phyloP scores from a whole-genome alignment of 2,113 vertebrate genomes.

The Mus pahari region DNA sequence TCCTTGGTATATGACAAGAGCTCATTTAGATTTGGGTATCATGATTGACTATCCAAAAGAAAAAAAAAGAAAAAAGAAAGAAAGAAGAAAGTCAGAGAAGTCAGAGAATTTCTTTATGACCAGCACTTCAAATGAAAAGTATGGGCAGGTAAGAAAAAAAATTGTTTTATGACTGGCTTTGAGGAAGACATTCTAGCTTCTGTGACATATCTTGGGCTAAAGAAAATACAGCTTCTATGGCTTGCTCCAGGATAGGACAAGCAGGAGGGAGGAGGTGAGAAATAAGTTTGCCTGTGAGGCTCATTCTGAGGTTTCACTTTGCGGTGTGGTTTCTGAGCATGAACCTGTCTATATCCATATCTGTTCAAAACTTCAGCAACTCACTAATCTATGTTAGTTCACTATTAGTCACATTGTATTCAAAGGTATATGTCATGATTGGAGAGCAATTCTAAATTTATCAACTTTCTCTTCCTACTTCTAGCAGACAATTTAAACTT shows the following conservation, averaged over 20 bases:
- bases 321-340: not conserved
- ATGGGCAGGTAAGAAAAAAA: not conserved
- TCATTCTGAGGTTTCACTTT: not conserved
- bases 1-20: not conserved
- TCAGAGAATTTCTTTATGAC: not conserved
- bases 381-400: conserved; percentile 42
- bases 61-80: no score
- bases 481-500: not conserved
- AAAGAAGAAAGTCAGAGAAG: no score
- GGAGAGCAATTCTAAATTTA: conserved; percentile 41
- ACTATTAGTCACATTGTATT: not conserved
- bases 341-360: not conserved
- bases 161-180: not conserved
- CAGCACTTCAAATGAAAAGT: not conserved
- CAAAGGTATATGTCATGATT: not conserved
- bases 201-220: not conserved
- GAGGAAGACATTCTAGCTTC: not conserved
- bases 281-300: not conserved
- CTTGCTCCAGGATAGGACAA: not conserved
- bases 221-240: not conserved
- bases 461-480: conserved; percentile 20
- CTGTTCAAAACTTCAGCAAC: conserved; percentile 43
- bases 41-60: not conserved
- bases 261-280: not conserved
- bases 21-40: not conserved